A percentile compares a stretch with the other conserved stretches of the same genome.
These are phyloP conservation scores for Ibidorhyncha struthersii DNA, from an alignment of 2,113 vertebrate genomes.

Conservation along the genomic window DNA sequence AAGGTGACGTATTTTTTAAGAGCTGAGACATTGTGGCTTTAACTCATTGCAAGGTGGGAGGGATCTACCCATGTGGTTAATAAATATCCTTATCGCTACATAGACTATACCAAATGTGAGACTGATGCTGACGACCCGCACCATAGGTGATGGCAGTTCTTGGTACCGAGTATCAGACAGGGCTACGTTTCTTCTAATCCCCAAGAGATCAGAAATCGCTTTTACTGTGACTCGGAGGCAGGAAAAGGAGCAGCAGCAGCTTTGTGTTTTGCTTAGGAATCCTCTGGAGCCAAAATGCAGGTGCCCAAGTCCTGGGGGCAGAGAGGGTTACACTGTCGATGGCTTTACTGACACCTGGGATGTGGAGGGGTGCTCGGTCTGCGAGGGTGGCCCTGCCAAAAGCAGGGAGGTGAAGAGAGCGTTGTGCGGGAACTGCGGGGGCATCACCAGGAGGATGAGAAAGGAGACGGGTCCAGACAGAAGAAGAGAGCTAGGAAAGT, in stretches of 20 bases:
- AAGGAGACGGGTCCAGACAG: not conserved
- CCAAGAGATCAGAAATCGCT: fast-evolving
- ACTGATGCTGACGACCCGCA: not conserved
- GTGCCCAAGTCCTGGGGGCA: not conserved
- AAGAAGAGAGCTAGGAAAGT: not conserved
- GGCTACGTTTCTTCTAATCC: not conserved
- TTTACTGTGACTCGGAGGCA: not conserved
- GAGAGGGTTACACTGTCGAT: fast-evolving
- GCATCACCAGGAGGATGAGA: not conserved
- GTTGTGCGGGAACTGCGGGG: not conserved
- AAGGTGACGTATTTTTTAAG: not conserved
- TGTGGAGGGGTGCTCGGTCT: fast-evolving
- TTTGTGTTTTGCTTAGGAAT: not conserved
- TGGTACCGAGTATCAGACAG: not conserved
- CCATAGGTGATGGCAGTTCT: not conserved
- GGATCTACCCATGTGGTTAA: not conserved
- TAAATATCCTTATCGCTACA: not conserved
- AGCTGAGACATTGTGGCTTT: not conserved
- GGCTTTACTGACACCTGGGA: not conserved
- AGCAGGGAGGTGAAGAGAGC: not conserved
- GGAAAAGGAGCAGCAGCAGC: not conserved
- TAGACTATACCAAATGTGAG: not conserved
- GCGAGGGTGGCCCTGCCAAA: not conserved
- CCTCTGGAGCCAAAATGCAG: not conserved
- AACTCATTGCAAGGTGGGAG: not conserved